These are phyloP conservation scores for Myiothlypis chrysogaster DNA, from an alignment of 2,797 vertebrate genomes.

Conservation along the genomic window DNA sequence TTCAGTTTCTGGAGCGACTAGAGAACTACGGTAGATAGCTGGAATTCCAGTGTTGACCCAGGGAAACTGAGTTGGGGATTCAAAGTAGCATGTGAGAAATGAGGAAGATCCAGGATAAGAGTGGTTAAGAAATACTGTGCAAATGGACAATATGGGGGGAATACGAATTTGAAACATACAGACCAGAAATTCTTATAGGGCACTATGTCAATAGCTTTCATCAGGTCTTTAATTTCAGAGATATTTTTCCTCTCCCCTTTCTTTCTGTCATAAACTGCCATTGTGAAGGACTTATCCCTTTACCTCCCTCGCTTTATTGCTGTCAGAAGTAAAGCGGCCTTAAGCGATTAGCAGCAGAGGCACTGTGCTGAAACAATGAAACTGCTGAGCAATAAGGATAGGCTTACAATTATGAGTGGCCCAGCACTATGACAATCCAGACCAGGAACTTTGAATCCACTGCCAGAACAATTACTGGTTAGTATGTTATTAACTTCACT, in stretches of 20 bases:
- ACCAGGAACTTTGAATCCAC: neutral
- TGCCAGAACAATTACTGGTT: neutral
- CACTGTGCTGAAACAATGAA: conserved; percentile 1
- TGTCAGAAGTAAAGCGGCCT: neutral
- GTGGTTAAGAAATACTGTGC: neutral
- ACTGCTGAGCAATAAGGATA: conserved; percentile 1
- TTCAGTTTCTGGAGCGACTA: neutral
- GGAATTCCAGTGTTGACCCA: neutral
- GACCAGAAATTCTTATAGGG: neutral
- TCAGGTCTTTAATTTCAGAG: neutral
- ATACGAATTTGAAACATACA: neutral
- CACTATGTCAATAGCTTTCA: neutral
- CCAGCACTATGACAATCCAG: neutral
- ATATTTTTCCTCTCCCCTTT: neutral
- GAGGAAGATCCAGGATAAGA: neutral
- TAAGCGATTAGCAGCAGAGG: neutral
- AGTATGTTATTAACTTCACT: neutral
- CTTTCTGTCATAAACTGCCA: neutral
- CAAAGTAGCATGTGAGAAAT: neutral
- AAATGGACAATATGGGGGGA: neutral
- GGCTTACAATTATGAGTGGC: neutral
- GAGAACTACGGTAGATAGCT: neutral
- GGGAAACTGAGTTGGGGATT: neutral
- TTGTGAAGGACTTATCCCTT: neutral
- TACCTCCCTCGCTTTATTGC: neutral